Evolutionary conservation across 2,113 vertebrate species (phyloP).

Genomic region (Hippoglossus stenolepis): DNA sequence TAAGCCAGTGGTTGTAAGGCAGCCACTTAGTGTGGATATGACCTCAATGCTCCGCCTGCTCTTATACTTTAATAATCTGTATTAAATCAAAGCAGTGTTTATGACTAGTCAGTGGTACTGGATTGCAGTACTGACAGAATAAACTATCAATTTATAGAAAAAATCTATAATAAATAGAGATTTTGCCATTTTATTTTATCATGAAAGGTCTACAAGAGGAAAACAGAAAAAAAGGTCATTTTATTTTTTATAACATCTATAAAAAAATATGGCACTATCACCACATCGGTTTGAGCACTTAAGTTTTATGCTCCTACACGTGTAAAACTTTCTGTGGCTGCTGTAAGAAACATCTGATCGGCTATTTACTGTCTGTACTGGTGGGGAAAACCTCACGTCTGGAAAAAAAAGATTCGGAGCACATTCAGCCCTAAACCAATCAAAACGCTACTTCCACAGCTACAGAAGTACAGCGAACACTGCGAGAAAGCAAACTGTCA

Average conservation of each 20-base stretch:
- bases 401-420: neutral
- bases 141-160: too few species aligned
- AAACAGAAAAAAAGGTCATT: neutral
- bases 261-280: neutral
- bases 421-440: conserved; percentile 31
- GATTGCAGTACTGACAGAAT: too few species aligned
- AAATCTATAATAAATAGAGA: neutral
- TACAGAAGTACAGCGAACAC: conserved; percentile 34
- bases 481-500: conserved; percentile 14
- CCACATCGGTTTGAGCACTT: too few species aligned
- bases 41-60: neutral
- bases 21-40: neutral
- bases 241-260: conserved; percentile 1
- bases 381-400: too few species aligned
- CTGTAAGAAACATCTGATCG: conserved; percentile 2
- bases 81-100: too few species aligned
- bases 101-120: too few species aligned
- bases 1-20: neutral
- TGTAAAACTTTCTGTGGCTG: neutral
- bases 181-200: neutral
- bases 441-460: conserved; percentile 15
- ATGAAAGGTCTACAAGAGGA: too few species aligned
- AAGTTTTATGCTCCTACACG: neutral
- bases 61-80: too few species aligned
- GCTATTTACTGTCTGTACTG: neutral